Percentiles rank a stretch among this genome's conserved stretches.
phyloP scores from a whole-genome alignment of 2,797 vertebrate genomes.

The Nannoperca obscura region DNA sequence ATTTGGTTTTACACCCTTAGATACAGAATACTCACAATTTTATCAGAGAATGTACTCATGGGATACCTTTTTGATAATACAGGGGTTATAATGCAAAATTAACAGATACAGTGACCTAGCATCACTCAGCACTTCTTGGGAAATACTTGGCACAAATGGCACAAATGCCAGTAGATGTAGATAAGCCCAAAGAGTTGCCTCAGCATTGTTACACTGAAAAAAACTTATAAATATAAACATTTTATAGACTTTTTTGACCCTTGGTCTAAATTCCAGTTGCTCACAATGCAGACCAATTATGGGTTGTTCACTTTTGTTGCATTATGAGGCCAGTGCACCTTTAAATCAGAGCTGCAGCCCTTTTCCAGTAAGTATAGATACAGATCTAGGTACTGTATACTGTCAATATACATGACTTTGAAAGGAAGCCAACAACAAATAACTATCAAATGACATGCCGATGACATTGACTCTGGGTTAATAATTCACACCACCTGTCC shows the following conservation, averaged over 20 bases:
- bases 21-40: slow-evolving; percentile 66
- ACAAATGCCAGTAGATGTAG: slow-evolving; percentile 4
- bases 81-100: slow-evolving; percentile 35
- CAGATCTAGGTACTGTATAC: not conserved
- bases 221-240: slow-evolving; percentile 9
- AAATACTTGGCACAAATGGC: slow-evolving; percentile 29
- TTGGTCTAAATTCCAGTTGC: not conserved
- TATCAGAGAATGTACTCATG: slow-evolving; percentile 44
- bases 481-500: slow-evolving; percentile 1
- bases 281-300: not conserved
- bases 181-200: not conserved
- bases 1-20: slow-evolving; percentile 11
- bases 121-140: not conserved
- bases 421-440: not conserved
- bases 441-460: not conserved
- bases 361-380: not conserved
- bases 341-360: not conserved
- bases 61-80: slow-evolving; percentile 62
- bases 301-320: not conserved
- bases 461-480: slow-evolving; percentile 1
- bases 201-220: not conserved
- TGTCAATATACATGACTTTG: not conserved
- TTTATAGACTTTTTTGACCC: slow-evolving; percentile 16
- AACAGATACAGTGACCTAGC: slow-evolving; percentile 17
- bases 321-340: not conserved